Evolutionary conservation across 2,113 vertebrate genomes (phyloP), one percentile per base, ranked within the genome.

Genomic region (Xiphorhynchus elegans): DNA sequence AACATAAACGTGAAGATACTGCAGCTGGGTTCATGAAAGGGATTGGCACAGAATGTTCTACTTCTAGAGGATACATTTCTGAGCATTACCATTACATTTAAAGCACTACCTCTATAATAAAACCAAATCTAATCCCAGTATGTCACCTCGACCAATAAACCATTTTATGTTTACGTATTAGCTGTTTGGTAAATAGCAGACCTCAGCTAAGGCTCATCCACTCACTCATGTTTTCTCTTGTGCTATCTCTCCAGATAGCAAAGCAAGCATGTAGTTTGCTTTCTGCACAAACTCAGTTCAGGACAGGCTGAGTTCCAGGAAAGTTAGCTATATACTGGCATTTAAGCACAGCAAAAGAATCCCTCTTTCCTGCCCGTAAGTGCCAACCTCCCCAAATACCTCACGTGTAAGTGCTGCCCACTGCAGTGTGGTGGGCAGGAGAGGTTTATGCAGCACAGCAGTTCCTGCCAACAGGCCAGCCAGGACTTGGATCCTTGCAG

Each of bases 31-130:
- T 67, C 39, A 19, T 25, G 16, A 87, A 69, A 89, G 35, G 77
- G 84, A 74, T 2, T 69, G 56, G 58, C 33, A 77, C 40, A 66
- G 40, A 63, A 66, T n/a, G 62, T 66, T 59, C 20, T 73, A 3
- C 26, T 89, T 69, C 60, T 74, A 75, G 79, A 83, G 11, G 50
- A 90, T 49, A 37, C 10, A 90, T 52, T 88, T 83, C n/a, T 77
- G 55, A 84, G 68, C 33, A 69, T 72, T 58, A 66, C 24, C 17
- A 33, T 70, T 70, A 58, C 31, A 53, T 90, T 83, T 92, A 67
- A 94, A 87, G 68, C 25, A 37, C 31, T 46, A 49, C 5, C 23
- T 84, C 53, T 55, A 53, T 67, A 73, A 83, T 63, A 95, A 95
- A 86, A 73, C 37, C 52, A 88, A 93, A 86, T 62, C 35, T 35